A percentile compares a stretch with the other conserved stretches of the same genome.
phyloP scores from a whole-genome alignment of 2,113 vertebrate genomes.

The Lonchura striata region DNA sequence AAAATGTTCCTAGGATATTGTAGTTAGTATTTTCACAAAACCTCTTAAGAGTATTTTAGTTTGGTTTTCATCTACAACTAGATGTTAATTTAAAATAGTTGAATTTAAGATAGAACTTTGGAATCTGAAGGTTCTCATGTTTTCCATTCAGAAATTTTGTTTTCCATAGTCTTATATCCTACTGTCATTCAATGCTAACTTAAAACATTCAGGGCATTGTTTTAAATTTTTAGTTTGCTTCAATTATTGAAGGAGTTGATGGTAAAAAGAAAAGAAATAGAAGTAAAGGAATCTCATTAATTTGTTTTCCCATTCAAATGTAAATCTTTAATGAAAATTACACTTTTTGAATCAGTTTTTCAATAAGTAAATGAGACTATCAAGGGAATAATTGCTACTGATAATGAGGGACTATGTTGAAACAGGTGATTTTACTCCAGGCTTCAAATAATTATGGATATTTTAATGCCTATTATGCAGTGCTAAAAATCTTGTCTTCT shows the following conservation, averaged over 20 bases:
- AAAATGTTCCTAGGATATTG: background rate
- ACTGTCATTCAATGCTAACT: background rate
- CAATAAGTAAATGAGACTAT: background rate
- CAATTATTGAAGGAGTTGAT: background rate
- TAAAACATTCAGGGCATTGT: background rate
- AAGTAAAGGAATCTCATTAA: background rate
- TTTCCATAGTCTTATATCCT: background rate
- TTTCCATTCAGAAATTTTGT: background rate
- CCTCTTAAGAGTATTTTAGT: background rate
- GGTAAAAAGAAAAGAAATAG: background rate
- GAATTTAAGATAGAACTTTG: background rate
- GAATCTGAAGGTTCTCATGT: background rate
- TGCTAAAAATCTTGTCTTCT: background rate
- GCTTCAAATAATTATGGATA: background rate
- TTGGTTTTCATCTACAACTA: background rate
- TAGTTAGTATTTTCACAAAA: background rate
- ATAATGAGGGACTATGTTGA: background rate
- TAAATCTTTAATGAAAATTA: background rate
- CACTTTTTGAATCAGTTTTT: background rate
- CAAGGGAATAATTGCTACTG: background rate
- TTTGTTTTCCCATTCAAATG: background rate
- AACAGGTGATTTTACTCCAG: background rate
- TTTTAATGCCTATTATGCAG: background rate
- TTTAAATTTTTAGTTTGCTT: background rate
- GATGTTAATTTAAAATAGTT: background rate